These are phyloP conservation scores for Brachionus koreanus DNA, from an alignment of 1,140 invertebrate species.

Conservation along the genomic window DNA sequence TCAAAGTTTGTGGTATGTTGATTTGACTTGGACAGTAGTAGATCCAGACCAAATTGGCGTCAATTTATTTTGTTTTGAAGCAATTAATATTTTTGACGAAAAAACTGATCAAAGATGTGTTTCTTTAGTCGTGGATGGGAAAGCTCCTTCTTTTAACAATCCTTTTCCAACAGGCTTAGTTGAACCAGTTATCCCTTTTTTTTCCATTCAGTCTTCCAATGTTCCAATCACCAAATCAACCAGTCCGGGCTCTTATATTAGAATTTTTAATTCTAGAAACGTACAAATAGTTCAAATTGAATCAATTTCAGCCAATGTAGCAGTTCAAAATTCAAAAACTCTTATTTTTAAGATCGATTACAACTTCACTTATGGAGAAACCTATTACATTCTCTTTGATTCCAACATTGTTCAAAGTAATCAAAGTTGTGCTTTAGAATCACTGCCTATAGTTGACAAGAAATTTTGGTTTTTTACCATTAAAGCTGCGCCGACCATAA, in stretches of 20 bases:
- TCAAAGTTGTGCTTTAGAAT: neutral
- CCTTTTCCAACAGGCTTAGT: neutral
- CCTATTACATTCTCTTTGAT: neutral
- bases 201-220: neutral
- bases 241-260: neutral
- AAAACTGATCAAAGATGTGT: neutral
- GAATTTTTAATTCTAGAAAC: neutral
- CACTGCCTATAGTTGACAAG: neutral
- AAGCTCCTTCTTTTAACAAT: neutral
- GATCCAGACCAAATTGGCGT: neutral
- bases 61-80: slow-evolving; percentile 13
- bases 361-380: neutral
- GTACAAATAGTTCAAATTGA: neutral
- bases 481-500: neutral
- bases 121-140: neutral
- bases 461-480: neutral
- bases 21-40: neutral
- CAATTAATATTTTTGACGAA: neutral
- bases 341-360: neutral
- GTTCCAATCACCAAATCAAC: neutral
- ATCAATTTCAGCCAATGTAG: neutral
- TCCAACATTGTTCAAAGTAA: neutral
- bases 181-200: neutral
- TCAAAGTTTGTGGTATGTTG: neutral
- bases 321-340: neutral